These are phyloP conservation scores for Tryphoninae sp. DNA, from an alignment of 2,888 invertebrate genomes.

Conservation along the genomic window DNA sequence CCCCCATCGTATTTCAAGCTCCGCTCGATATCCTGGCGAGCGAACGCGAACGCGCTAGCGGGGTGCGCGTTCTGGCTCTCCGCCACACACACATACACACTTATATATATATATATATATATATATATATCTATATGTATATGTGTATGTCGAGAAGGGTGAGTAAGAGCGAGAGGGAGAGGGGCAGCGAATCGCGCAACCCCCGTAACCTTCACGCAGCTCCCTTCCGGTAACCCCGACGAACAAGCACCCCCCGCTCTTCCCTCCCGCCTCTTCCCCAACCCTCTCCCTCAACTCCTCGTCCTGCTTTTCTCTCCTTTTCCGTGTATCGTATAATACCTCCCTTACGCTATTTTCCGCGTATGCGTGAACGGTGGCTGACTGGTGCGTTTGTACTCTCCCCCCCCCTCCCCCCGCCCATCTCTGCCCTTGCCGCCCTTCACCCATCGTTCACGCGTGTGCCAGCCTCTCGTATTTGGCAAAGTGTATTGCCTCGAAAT, in stretches of 20 bases:
- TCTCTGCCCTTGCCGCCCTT: not conserved
- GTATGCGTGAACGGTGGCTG: not conserved
- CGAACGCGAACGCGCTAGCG: conserved; percentile 44
- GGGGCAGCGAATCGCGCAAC: conserved; percentile 46
- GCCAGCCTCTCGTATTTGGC: conserved; percentile 49
- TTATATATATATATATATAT: conserved; percentile 11
- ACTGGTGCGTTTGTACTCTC: conserved; percentile 19
- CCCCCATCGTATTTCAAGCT: conserved; percentile 58
- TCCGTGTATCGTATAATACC: not conserved
- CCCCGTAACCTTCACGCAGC: conserved; percentile 38
- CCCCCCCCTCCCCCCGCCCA: conserved; percentile 13
- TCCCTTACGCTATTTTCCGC: not conserved
- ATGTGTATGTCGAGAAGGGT: not conserved
- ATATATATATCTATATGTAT: conserved; percentile 14
- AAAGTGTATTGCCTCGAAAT: conserved; percentile 69
- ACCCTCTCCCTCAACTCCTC: not conserved
- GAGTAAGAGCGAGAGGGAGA: conserved; percentile 37
- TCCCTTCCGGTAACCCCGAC: conserved; percentile 31
- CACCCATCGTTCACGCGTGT: conserved; percentile 52
- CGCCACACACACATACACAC: conserved; percentile 13
- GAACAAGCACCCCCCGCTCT: conserved; percentile 43
- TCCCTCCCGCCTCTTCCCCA: not conserved
- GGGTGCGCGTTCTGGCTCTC: conserved; percentile 46
- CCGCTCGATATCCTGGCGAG: conserved; percentile 62
- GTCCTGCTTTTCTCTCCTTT: not conserved